These are phyloP conservation scores for Oeneis ivallda DNA, from an alignment of 2,888 invertebrate genomes.

Conservation along the genomic window DNA sequence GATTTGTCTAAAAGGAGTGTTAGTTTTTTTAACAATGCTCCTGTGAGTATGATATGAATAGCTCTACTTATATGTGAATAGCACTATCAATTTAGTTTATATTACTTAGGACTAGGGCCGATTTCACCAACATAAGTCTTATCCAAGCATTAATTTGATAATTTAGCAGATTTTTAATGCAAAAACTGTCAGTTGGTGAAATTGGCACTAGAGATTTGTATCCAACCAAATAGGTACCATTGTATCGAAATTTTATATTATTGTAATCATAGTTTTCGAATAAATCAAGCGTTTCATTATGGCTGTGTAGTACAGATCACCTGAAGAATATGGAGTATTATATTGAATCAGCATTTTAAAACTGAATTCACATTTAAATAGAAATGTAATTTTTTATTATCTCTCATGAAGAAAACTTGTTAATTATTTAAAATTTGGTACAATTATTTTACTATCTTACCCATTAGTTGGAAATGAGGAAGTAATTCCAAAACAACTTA, in stretches of 20 bases:
- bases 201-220: background rate
- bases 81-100: background rate
- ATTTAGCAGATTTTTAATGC: no score
- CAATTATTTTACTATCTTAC: background rate
- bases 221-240: background rate
- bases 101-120: no score
- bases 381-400: background rate
- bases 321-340: constrained; percentile 25
- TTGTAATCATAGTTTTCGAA: constrained; percentile 28
- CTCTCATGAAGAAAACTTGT: background rate
- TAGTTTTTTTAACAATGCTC: background rate
- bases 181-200: no score
- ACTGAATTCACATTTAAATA: constrained; percentile 26
- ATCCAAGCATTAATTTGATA: no score
- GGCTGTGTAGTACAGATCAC: constrained; percentile 38
- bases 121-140: no score
- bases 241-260: constrained; percentile 27
- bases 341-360: constrained; percentile 15
- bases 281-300: constrained; percentile 33
- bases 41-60: background rate
- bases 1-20: background rate
- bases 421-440: background rate
- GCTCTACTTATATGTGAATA: background rate
- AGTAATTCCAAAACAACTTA: background rate
- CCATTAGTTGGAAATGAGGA: background rate